phyloP scores from a whole-genome alignment of 2,888 invertebrate species.

The Trachelus stipa region DNA sequence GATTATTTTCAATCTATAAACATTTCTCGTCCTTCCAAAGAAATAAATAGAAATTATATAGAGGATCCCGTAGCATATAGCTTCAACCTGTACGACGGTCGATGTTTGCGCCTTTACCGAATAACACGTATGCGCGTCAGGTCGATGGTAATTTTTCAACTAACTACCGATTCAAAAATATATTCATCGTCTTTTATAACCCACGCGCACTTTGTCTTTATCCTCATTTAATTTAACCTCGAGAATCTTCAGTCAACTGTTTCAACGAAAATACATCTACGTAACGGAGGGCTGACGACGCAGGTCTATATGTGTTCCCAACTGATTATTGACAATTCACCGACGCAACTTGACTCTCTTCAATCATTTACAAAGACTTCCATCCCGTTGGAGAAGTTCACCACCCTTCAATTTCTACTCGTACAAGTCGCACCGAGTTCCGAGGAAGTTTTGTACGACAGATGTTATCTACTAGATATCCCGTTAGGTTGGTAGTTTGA shows the following conservation, averaged over 20 bases:
- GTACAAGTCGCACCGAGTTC: neutral
- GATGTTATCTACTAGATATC: neutral
- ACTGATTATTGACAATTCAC: neutral
- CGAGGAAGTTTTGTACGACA: neutral
- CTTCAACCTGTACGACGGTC: neutral
- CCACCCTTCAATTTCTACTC: neutral
- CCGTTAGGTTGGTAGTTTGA: neutral
- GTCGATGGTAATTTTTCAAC: neutral
- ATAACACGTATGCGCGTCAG: neutral
- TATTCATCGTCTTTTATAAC: neutral
- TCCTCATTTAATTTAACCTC: neutral
- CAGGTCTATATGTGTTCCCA: neutral
- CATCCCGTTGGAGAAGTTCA: neutral
- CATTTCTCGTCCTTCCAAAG: conserved; percentile 2
- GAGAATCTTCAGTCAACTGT: neutral
- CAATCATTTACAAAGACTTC: neutral
- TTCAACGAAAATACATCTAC: neutral
- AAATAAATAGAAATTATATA: conserved; percentile 7
- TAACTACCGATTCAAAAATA: neutral
- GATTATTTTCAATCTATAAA: conserved; percentile 14
- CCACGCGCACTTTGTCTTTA: neutral
- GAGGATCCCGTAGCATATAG: neutral
- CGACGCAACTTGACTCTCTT: neutral
- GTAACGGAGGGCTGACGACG: neutral
- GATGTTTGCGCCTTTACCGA: neutral